These are phyloP conservation scores for Callospermophilus lateralis DNA, from an alignment of 2,113 vertebrate genomes.

Conservation along the genomic window DNA sequence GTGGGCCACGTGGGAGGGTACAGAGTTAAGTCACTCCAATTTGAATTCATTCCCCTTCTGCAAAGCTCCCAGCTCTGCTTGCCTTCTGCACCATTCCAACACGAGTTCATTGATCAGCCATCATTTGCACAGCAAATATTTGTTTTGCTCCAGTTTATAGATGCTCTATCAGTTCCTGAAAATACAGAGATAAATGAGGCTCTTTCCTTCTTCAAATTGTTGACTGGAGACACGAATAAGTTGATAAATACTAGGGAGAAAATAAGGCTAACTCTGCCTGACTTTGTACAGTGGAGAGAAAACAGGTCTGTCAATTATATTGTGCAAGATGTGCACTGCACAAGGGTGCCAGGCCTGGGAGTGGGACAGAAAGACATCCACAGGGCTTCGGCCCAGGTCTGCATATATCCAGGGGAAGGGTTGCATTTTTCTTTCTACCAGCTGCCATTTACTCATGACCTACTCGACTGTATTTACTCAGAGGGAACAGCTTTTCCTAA, in stretches of 20 bases:
- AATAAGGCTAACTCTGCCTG: neutral
- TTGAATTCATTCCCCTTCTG: neutral
- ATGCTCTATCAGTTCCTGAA: neutral
- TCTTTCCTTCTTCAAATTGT: neutral
- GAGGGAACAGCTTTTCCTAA: neutral
- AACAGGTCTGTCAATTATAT: neutral
- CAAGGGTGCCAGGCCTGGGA: neutral
- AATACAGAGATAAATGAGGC: neutral
- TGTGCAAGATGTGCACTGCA: too few species aligned
- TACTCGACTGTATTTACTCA: neutral
- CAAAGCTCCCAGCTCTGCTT: neutral
- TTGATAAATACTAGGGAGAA: neutral
- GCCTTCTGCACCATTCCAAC: neutral
- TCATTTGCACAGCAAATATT: neutral
- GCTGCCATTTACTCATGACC: neutral
- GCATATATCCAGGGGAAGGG: accelerated
- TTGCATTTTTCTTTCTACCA: neutral
- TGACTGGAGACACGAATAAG: neutral
- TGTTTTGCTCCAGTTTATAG: neutral
- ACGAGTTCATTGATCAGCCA: neutral
- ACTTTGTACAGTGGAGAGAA: neutral
- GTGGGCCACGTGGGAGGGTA: neutral
- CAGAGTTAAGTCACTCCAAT: neutral
- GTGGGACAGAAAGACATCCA: neutral
- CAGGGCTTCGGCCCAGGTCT: too few species aligned